Percentiles rank a stretch among this genome's conserved stretches.
phyloP scores from a whole-genome alignment of 2,888 invertebrate species.

The Drosophila planitibia region DNA sequence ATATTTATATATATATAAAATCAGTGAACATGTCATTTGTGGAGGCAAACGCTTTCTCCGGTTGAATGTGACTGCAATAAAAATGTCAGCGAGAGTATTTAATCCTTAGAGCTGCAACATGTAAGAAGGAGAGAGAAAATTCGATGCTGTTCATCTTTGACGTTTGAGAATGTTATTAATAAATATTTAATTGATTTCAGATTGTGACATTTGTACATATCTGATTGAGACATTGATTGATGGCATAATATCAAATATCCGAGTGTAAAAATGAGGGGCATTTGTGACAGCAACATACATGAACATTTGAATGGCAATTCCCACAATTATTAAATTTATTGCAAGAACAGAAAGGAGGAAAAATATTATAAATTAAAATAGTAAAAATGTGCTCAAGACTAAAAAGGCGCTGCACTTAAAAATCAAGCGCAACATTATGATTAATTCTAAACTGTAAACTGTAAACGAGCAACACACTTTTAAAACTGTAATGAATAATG shows the following conservation, averaged over 20 bases:
- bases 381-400: background rate
- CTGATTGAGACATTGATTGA: slow-evolving; percentile 49
- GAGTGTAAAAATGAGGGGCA: slow-evolving; percentile 1
- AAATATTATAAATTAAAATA: background rate
- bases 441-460: background rate
- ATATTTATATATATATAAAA: background rate
- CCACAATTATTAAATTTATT: background rate
- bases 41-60: background rate
- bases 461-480: slow-evolving; percentile 10
- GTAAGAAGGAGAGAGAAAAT: slow-evolving; percentile 8
- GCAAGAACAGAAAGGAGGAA: background rate
- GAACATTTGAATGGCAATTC: background rate
- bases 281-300: background rate
- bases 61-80: background rate
- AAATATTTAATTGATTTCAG: slow-evolving; percentile 67
- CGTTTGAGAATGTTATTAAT: slow-evolving; percentile 49
- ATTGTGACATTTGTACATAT: slow-evolving; percentile 36
- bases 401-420: background rate
- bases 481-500: slow-evolving; percentile 43
- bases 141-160: slow-evolving; percentile 36
- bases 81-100: background rate
- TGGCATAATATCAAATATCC: slow-evolving; percentile 22
- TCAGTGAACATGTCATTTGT: background rate
- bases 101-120: slow-evolving; percentile 1
- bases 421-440: background rate